Conservation (phyloP, 2,113 vertebrate species). For the Typhlomys cinereus region DNA sequence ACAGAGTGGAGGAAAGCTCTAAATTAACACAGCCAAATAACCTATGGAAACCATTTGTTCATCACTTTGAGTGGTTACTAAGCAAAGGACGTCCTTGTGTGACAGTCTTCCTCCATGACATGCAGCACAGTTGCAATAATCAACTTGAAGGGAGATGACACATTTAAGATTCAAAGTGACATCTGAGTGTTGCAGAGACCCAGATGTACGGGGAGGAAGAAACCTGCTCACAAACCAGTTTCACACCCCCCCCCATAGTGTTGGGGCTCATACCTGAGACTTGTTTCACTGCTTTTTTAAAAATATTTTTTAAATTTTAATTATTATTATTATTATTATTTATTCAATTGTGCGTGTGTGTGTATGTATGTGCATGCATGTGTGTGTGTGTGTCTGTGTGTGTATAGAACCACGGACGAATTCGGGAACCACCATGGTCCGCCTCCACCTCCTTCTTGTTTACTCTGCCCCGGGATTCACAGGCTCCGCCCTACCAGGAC, state of each 20-base stretch:
- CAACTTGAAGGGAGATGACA: neutral
- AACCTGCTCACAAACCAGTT: too few species aligned
- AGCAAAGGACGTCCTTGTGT: neutral
- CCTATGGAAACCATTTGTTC: neutral
- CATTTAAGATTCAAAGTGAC: neutral
- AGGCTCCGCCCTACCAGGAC: too few species aligned
- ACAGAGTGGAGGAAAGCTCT: neutral
- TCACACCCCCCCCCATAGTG: neutral
- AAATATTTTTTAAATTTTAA: too few species aligned
- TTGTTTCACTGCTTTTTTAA: neutral
- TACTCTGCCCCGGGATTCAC: too few species aligned
- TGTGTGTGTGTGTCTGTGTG: too few species aligned
- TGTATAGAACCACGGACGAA: too few species aligned
- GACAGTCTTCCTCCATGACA: neutral
- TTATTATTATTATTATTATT: too few species aligned
- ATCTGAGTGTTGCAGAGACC: neutral
- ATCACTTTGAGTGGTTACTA: neutral
- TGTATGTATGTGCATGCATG: too few species aligned
- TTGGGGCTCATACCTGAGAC: neutral
- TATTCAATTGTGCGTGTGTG: too few species aligned
- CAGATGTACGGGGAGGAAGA: neutral
- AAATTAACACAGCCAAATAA: neutral
- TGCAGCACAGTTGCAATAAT: too few species aligned
- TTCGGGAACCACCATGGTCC: too few species aligned
- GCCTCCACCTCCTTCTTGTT: too few species aligned